Evolutionary conservation across 2,797 vertebrate species (phyloP), one percentile per base, ranked within the genome.

Genomic region (Smutsia temminckii): DNA sequence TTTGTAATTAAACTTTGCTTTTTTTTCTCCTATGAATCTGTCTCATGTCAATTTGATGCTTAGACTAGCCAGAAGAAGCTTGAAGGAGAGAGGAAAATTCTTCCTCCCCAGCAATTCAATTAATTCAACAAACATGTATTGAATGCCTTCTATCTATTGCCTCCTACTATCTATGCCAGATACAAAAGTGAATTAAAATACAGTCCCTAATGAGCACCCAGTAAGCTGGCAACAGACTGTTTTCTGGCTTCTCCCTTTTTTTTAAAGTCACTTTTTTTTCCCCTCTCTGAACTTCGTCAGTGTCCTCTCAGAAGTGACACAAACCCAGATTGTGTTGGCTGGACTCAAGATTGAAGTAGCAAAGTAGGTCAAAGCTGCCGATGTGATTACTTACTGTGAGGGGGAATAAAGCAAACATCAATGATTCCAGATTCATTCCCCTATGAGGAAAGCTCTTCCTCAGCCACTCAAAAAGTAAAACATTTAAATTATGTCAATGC

Each of bases 361-460:
- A 80, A 87, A 84, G 61, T 9, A 16, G 40, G 17, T 37, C 57
- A n/a, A 64, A 53, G 42, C 16, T 71, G 34, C 46, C 42, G 6
- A 6, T 2, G 8, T 29, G 14, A 57, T 89, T 29, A 13, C 32
- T 74, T 3, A 27, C 8, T 14, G 4, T 5, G 10, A 63, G 37
- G 4, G 10, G 9, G 20, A 37, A 49, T 55, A 34, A 14, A 61
- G 21, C 55, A 29, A 23, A 5, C 16, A 21, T 3, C 55, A 25
- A 10, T 23, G 32, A 51, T 34, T 92, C 74, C 68, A 18, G n/a
- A 91, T 46, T 46, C 34, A 49, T 86, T 86, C n/a, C n/a, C 25
- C 27, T 78, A 23, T 17, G 32, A 72, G 66, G 64, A 80, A 93
- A 78, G 5, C 53, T 87, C 63, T 95, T 96, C n/a, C 64, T 84